Evolutionary conservation across 2,113 vertebrate species (phyloP).

Genomic region (Leuciscus idus): DNA sequence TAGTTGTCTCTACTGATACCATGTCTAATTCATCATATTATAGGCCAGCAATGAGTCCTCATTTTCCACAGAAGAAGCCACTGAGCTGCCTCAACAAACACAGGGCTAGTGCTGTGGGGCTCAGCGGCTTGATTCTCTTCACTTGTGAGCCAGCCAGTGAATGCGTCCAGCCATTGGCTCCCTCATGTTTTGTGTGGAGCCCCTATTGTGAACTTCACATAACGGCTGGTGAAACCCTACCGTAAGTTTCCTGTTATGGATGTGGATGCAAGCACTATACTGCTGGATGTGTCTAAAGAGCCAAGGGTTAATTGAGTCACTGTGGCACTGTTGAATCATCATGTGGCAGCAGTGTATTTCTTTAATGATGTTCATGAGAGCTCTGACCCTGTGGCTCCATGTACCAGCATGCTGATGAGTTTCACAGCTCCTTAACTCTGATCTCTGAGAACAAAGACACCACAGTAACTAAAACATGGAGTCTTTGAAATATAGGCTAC

Average conservation of each 20-base stretch:
- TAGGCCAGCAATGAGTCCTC: too few relatives aligned
- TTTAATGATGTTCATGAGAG: conserved; percentile 47
- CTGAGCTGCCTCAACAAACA: too few relatives aligned
- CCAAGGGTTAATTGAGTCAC: conserved; percentile 41
- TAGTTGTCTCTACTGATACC: too few relatives aligned
- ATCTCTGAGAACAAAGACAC: conserved; percentile 50
- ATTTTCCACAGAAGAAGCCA: too few relatives aligned
- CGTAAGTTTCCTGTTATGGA: not conserved
- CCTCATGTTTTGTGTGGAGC: not conserved
- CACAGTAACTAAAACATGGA: conserved; percentile 39
- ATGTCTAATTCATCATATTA: too few relatives aligned
- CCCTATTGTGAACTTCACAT: not conserved
- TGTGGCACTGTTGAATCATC: conserved; percentile 31
- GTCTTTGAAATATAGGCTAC: conserved; percentile 10
- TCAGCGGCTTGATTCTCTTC: too few relatives aligned
- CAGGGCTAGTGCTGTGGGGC: too few relatives aligned
- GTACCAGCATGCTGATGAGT: conserved; percentile 37
- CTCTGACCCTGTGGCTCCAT: conserved; percentile 38
- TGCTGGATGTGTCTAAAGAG: not conserved
- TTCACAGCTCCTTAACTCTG: conserved; percentile 23
- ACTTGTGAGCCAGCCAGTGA: too few relatives aligned
- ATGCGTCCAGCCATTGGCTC: too few relatives aligned
- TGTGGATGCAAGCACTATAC: not conserved
- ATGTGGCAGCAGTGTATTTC: conserved; percentile 24
- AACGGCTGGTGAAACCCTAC: not conserved